Conservation (phyloP, 2,888 invertebrate genomes). For the Leucozona laternaria region DNA sequence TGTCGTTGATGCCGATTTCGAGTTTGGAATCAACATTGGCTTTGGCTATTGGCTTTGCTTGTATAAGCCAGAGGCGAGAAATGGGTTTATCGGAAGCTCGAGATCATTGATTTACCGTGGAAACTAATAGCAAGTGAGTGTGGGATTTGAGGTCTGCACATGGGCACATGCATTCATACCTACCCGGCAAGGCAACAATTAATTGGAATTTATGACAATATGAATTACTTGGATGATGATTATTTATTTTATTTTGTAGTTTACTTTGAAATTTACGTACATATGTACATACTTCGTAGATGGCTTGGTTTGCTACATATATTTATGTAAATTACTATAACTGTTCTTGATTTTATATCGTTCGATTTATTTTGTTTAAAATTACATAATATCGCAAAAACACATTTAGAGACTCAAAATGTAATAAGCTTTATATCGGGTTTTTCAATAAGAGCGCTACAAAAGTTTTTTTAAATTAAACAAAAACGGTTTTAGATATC, state of each 20-base stretch:
- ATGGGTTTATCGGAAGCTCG: slow-evolving; percentile 58
- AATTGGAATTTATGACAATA: slow-evolving; percentile 55
- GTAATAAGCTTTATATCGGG: too few species aligned
- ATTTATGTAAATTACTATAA: not conserved
- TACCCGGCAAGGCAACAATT: slow-evolving; percentile 17
- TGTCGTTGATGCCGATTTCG: slow-evolving; percentile 13
- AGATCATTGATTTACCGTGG: slow-evolving; percentile 59
- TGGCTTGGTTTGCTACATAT: not conserved
- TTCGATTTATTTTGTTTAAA: not conserved
- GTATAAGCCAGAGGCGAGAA: slow-evolving; percentile 46
- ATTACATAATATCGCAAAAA: not conserved
- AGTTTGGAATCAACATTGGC: not conserved
- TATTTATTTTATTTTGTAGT: slow-evolving; percentile 19
- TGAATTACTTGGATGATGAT: not conserved
- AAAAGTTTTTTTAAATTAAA: too few species aligned
- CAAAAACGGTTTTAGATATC: too few species aligned
- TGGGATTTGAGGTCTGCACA: slow-evolving; percentile 42
- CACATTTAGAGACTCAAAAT: not conserved
- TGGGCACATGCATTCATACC: slow-evolving; percentile 13
- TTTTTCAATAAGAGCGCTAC: too few species aligned
- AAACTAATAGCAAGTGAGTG: slow-evolving; percentile 55
- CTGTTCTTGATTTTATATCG: not conserved
- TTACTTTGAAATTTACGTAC: slow-evolving; percentile 24
- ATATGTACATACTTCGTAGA: not conserved
- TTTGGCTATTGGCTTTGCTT: slow-evolving; percentile 8